Percentiles rank a stretch among this genome's conserved stretches.
Evolutionary conservation across 2,113 vertebrate species (phyloP).

Genomic region (Amphiprion ocellaris): DNA sequence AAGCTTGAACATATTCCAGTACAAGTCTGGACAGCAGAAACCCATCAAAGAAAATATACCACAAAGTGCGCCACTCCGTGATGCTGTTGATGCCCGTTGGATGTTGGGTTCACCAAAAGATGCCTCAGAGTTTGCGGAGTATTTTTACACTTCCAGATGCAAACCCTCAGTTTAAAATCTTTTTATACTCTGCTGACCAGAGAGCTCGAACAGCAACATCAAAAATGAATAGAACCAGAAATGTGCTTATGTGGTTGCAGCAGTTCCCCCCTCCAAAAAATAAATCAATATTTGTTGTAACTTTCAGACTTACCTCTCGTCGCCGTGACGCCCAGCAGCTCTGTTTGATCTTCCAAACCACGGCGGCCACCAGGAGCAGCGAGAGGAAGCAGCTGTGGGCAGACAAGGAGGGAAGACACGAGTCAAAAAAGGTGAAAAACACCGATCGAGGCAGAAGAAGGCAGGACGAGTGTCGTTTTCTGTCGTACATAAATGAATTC

Average conservation of each 20-base stretch:
- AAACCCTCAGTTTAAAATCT: not conserved
- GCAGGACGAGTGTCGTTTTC: too few relatives aligned
- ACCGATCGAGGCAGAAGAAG: too few relatives aligned
- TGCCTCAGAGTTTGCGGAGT: not conserved
- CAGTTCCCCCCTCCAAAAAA: not conserved
- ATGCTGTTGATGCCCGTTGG: too few relatives aligned
- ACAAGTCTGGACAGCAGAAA: too few relatives aligned
- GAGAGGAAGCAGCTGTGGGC: slow-evolving; percentile 93
- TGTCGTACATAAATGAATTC: not conserved
- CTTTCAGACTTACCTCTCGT: slow-evolving; percentile 88
- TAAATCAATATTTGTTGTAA: not conserved
- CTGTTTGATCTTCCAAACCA: slow-evolving; percentile 98
- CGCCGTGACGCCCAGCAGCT: slow-evolving; percentile 96
- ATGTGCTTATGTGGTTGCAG: not conserved
- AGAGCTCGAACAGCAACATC: not conserved
- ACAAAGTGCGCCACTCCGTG: too few relatives aligned
- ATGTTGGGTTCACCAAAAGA: too few relatives aligned
- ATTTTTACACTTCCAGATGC: not conserved
- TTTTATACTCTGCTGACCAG: not conserved
- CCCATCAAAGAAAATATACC: too few relatives aligned
- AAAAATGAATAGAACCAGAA: not conserved
- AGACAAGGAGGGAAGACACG: not conserved
- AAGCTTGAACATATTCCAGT: not conserved
- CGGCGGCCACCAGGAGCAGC: slow-evolving; percentile 93
- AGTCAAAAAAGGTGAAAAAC: slow-evolving; percentile 1